Base-by-base conservation (phyloP, 1,140 invertebrate species). In the Cyclargus thomasi region DNA sequence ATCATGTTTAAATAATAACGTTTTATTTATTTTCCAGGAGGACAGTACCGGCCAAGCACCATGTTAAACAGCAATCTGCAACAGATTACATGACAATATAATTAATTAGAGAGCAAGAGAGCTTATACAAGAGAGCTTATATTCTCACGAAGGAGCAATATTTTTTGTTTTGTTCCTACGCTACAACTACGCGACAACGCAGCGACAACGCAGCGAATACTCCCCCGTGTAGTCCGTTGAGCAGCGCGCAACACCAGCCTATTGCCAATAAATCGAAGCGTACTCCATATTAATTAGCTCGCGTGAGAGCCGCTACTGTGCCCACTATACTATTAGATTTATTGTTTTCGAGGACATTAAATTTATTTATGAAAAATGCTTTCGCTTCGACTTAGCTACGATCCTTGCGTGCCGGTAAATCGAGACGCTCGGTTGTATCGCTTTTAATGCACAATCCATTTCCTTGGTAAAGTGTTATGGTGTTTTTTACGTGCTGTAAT, bases 281-380 rank as follows among this genome's bases (percentile, higher is more conserved):
- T 82, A 86, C 81, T 86, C 82, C 82, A 88, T 88, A 87, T 88
- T 88, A 88, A 88, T 88, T 88, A 86, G 83, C 72, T 88, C 67
- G 86, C 86, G 83, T 88, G 86, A 75, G 79, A 75, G 68, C 69
- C 67, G 86, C 86, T 86, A 85, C 86, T 76, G 85, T 82, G 39
- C 39, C 39, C 29, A 29, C 29, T 47, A 79, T 70, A 65, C 70
- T 76, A 78, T 76, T 69, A 72, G 77, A 88, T 85, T 85, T 88
- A 86, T 79, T 79, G 72, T 79, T 72, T 67, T 70, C 62, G 62
- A 69, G 72, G 70, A 72, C 71, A 78, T 86, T 86, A 82, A 88
- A 81, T 86, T 76, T 77, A 81, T 83, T 80, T 85, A 86, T 86
- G 86, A 86, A 86, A 88, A 88, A 88, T 86, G 73, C 75, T 65